These are phyloP conservation scores for Notothenia coriiceps DNA, from an alignment of 2,113 vertebrate species.

Conservation along the genomic window DNA sequence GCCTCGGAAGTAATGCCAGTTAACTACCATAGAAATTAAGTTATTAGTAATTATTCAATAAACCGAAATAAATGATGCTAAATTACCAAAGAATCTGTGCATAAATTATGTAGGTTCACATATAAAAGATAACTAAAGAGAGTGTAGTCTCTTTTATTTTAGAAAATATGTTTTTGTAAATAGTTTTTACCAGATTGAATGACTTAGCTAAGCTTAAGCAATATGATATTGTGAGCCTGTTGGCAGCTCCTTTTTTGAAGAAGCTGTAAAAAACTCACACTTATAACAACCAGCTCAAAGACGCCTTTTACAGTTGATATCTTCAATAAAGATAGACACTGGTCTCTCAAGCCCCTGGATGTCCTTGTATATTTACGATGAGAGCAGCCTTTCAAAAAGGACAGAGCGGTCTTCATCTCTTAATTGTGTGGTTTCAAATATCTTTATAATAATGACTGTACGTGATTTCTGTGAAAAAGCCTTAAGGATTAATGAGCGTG, in stretches of 20 bases:
- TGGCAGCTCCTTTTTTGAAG: no score
- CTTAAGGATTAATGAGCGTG: slow-evolving; percentile 11
- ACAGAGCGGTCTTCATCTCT: not conserved
- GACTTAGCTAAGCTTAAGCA: not conserved
- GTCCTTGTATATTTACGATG: not conserved
- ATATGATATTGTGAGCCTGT: no score
- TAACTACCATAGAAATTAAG: no score
- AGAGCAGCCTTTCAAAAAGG: not conserved
- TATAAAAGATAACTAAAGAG: no score
- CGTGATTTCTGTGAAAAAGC: slow-evolving; percentile 17
- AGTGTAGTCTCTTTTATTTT: no score
- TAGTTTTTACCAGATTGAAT: not conserved
- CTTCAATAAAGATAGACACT: not conserved
- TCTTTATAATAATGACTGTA: slow-evolving; percentile 2
- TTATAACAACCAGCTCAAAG: not conserved
- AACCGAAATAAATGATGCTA: no score
- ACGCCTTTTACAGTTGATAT: not conserved
- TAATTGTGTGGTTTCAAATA: slow-evolving; percentile 24
- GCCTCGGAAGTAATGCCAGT: no score
- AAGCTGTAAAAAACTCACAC: no score
- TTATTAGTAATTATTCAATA: no score
- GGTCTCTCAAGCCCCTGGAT: not conserved
- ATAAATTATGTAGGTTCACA: not conserved
- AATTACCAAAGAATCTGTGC: not conserved
- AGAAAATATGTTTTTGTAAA: not conserved